Evolutionary conservation across 1,140 invertebrate genomes (phyloP), one percentile per base, ranked within the genome.

Genomic region (Charaxes varanes): DNA sequence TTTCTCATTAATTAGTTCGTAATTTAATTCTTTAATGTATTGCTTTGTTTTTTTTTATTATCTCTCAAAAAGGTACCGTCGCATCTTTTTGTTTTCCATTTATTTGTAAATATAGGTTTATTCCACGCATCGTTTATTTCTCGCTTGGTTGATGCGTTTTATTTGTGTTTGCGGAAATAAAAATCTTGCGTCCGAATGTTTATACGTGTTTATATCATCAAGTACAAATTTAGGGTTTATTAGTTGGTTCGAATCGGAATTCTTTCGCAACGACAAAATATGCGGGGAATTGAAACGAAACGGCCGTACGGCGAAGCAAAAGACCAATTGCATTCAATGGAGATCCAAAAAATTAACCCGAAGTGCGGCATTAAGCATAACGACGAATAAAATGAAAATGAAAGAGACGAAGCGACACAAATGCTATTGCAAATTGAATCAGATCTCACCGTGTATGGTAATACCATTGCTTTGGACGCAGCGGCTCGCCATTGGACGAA

Each of bases 1-100:
- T 71, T 62, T 70, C 64, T 73, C 56, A 61, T 70, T 68, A 62
- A 64, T 74, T 81, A 78, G 73, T 70, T 63, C 48, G 53, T 77
- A 81, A 74, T 72, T 71, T 62, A 62, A 53, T 70, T 71, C 59
- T 62, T 63, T 58, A 55, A 56, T 51, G 47, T 71, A 55, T 61
- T 47, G 62, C 63, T 74, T 63, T 61, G 55, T 50, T 50, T 54
- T 52, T 46, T 15, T 28, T n/a, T n/a, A n/a, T n/a, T 14, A 6
- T 28, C 2, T 15, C 13, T 5, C 16, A 35, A 56, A 56, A 50
- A 43, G 42, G 32, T 11, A 28, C 34, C 31, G 28, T 15, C 42
- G 41, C 45, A 28, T 51, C 27, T 42, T 57, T 36, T 51, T 56
- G 24, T 53, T 56, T 46, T 50, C 50, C 31, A 52, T 53, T 59